Conservation (phyloP, 2,888 invertebrate genomes). For the Aradus depressus region DNA sequence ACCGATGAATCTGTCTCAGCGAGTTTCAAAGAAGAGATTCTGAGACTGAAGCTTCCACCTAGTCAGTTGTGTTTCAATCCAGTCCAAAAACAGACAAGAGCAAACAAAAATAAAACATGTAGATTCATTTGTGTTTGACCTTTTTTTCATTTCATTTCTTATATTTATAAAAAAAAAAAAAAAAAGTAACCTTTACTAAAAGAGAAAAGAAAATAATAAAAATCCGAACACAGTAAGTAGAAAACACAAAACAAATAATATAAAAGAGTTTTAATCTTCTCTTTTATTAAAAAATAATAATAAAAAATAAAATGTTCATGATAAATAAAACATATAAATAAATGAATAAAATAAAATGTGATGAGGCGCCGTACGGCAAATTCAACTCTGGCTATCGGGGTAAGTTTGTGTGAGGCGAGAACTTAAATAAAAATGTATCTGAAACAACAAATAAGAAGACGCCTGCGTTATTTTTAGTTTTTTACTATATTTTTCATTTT, state of each 20-base stretch:
- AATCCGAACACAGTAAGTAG: constrained; percentile 1
- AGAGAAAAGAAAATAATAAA: constrained; percentile 9
- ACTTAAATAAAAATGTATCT: constrained; percentile 21
- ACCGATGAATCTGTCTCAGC: constrained; percentile 23
- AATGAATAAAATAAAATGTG: no score
- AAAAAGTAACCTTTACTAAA: constrained; percentile 7
- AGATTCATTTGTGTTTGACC: constrained; percentile 12
- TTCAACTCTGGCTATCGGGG: constrained; percentile 1
- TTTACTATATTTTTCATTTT: no score
- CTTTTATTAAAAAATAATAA: constrained; percentile 7
- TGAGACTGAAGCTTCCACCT: constrained; percentile 22
- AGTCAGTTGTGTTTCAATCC: no score
- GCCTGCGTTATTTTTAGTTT: no score
- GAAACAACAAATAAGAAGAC: constrained; percentile 22
- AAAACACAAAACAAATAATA: constrained; percentile 6
- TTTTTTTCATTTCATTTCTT: constrained; percentile 10
- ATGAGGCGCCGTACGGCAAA: no score
- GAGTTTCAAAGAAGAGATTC: constrained; percentile 24
- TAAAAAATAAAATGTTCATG: no score
- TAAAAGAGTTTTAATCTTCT: constrained; percentile 9
- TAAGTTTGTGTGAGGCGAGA: no score
- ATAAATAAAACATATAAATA: no score
- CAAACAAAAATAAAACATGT: constrained; percentile 30
- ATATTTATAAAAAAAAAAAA: no score
- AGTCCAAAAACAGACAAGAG: constrained; percentile 36